phyloP scores from a whole-genome alignment of 2,113 vertebrate genomes.

The Zosterops pallidus region DNA sequence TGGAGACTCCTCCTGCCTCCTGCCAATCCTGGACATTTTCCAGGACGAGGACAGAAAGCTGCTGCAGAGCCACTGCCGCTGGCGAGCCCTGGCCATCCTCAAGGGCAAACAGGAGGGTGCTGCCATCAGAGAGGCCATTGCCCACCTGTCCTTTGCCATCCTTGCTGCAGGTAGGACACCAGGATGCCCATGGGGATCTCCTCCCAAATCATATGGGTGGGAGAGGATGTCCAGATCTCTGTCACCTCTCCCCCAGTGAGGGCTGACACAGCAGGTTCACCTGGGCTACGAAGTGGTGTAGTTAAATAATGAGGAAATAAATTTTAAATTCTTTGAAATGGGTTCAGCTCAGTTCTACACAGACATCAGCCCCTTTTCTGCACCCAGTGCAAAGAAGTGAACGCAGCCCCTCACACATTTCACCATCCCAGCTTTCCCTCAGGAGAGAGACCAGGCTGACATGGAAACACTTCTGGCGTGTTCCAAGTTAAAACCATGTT shows the following conservation, averaged over 20 bases:
- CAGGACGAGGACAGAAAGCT: slow-evolving; percentile 76
- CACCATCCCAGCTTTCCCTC: not conserved
- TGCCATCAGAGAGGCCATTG: slow-evolving; percentile 83
- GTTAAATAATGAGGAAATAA: not conserved
- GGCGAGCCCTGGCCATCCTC: slow-evolving; percentile 80
- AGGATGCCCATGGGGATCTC: not conserved
- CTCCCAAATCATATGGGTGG: not conserved
- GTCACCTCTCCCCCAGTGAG: not conserved
- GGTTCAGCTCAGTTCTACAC: not conserved
- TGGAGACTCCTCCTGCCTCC: slow-evolving; percentile 85
- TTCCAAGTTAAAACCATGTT: slow-evolving; percentile 27
- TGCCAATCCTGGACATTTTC: slow-evolving; percentile 82
- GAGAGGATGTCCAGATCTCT: not conserved
- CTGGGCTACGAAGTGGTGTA: not conserved
- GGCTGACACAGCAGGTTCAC: not conserved
- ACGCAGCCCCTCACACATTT: not conserved
- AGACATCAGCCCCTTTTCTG: not conserved
- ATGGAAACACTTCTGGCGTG: not conserved
- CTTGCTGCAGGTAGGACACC: slow-evolving; percentile 81
- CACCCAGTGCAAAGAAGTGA: not conserved
- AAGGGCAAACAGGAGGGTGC: slow-evolving; percentile 52
- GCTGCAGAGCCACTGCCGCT: slow-evolving; percentile 83
- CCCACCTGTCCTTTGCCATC: slow-evolving; percentile 91
- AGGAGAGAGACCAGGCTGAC: not conserved
- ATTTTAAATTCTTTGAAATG: not conserved